Conservation (phyloP, 2,797 vertebrate genomes). For the Gila robusta region DNA sequence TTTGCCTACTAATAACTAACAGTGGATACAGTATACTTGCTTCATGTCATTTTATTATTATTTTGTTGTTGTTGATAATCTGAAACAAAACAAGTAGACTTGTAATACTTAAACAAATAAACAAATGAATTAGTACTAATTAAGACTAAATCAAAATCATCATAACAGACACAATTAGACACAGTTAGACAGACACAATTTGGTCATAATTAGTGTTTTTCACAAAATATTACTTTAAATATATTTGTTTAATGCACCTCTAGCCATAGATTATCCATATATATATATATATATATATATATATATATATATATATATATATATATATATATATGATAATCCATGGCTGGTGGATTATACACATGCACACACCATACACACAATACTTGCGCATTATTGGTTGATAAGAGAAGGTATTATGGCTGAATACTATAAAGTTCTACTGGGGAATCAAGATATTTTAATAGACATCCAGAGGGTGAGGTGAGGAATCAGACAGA, state of each 20-base stretch:
- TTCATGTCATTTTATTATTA: neutral
- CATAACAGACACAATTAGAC: neutral
- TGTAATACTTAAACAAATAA: neutral
- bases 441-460: neutral
- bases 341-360: too few relatives aligned
- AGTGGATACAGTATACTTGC: neutral
- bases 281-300: too few relatives aligned
- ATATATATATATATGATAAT: too few relatives aligned
- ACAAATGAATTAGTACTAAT: neutral
- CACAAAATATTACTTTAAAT: neutral
- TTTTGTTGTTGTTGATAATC: too few relatives aligned
- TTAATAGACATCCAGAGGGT: neutral
- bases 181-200: too few relatives aligned
- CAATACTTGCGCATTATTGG: neutral
- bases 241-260: neutral
- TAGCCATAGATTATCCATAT: too few relatives aligned
- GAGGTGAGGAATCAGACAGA: slow-evolving; percentile 16
- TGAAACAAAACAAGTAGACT: too few relatives aligned
- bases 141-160: neutral
- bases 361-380: neutral
- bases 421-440: neutral
- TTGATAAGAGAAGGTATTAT: neutral
- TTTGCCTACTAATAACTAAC: too few relatives aligned
- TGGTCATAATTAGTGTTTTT: neutral
- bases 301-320: too few relatives aligned